Base-by-base conservation (phyloP, 2,113 vertebrate species). In the Passer domesticus region DNA sequence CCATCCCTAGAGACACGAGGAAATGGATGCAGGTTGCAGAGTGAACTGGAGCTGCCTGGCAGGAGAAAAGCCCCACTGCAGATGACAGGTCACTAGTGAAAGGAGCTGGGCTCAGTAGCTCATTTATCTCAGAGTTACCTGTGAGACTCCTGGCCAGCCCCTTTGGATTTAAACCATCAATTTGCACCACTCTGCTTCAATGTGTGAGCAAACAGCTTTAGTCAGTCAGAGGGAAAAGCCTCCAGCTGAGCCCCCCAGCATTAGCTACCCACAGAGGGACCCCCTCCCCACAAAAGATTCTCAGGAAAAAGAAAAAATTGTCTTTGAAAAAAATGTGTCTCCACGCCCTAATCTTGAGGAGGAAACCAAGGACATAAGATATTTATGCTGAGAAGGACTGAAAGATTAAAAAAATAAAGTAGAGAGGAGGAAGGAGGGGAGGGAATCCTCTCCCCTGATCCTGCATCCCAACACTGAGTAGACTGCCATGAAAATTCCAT, bases 221-320 rank as follows among this genome's bases (percentile, higher is more conserved):
- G 68, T 67, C 84, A 73, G n/a, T 27, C 80, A 31, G n/a, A 70
- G 63, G 46, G n/a, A 52, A 89, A 72, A 84, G 35, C 31, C n/a
- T 78, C 77, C 74, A 75, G 84, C 84, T 87, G 92, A 91, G 90
- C 39, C 78, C 56, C 35, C 15, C 12, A 27, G 47, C 66, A 44
- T 68, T 68, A 59, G n/a, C 43, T 21, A 31, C 39, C 68, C 87
- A 59, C 73, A 77, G 35, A 83, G 83, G 43, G 39, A 73, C 8
- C 7, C 27, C 44, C 28, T 68, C 35, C 15, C 7, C 33, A 14
- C 13, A 25, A 60, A 85, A 55, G 11, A 72, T 12, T 35, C n/a
- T 56, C 6, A 2, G 33, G 76, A 63, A 55, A 69, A 84, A n/a
- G n/a, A n/a, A 86, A 70, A 50, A 50, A 5, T 27, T 50, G 12